Conservation (phyloP, 2,113 vertebrate genomes). For the Poeciliopsis prolifica region DNA sequence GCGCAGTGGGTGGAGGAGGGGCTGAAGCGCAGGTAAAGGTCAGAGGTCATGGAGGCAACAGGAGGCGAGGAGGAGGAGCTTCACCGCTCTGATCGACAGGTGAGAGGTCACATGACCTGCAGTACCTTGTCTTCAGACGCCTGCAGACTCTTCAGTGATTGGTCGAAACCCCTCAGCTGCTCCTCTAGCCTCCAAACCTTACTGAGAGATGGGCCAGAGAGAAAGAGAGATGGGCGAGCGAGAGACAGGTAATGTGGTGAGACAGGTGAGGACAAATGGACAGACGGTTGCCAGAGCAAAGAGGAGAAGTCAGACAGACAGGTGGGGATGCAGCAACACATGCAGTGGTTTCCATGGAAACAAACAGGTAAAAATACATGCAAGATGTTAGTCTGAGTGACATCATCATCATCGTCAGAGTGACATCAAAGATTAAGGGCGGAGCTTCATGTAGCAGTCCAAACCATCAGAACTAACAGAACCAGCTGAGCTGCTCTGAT, state of each 20-base stretch:
- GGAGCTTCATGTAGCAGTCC: too few relatives aligned
- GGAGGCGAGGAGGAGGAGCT: slow-evolving; percentile 24
- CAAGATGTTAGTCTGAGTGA: background rate
- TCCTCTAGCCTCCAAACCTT: slow-evolving; percentile 88
- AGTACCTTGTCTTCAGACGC: slow-evolving; percentile 93
- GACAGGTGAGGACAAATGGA: slow-evolving; percentile 1
- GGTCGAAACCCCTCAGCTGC: slow-evolving; percentile 90
- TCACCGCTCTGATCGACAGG: slow-evolving; percentile 5
- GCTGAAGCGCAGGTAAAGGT: slow-evolving; percentile 48
- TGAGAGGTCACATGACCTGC: slow-evolving; percentile 37
- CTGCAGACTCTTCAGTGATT: slow-evolving; percentile 92
- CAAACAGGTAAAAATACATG: background rate
- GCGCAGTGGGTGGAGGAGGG: slow-evolving; percentile 40
- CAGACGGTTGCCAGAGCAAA: background rate
- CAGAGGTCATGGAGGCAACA: slow-evolving; percentile 38
- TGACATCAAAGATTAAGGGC: too few relatives aligned
- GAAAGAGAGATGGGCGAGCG: background rate
- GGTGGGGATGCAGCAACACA: background rate
- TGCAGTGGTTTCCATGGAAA: background rate
- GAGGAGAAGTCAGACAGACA: background rate
- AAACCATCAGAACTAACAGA: too few relatives aligned
- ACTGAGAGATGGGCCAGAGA: slow-evolving; percentile 75
- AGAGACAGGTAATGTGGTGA: slow-evolving; percentile 15
- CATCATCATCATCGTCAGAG: background rate
- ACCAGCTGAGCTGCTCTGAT: background rate